Evolutionary conservation across 2,888 invertebrate species (phyloP), one percentile per base, ranked within the genome.

Genomic region (Galerucella nymphaeae): DNA sequence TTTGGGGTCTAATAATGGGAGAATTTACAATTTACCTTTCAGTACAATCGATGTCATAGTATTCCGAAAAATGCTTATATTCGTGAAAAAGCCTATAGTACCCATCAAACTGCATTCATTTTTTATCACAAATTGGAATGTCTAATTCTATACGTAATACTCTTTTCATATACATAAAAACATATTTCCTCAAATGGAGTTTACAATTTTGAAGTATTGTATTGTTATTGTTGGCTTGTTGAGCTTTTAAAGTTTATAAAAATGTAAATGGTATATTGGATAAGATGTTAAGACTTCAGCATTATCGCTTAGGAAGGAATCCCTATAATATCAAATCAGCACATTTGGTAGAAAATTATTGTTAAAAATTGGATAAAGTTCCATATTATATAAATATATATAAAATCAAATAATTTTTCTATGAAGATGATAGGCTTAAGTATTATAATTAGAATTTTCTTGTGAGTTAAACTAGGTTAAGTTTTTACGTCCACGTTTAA

Each of bases 401-500:
- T 30, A 30, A 45, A 63, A 48, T 23, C 62, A 63, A 63, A 63
- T 45, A 42, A 48, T 63, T 63, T 59, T 59, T 63, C 11, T 63
- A 63, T 48, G 20, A 45, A 45, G 59, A 16, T 48, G 9, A 9
- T 48, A 63, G 63, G 45, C 63, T 45, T 23, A 63, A 18, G 48
- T 18, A 13, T 20, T 10, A 23, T 23, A 58, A 30, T 45, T 64
- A 64, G 62, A 62, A 42, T 42, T 41, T 42, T 23, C 38, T 59
- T 59, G 59, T 8, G 20, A 62, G 42, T 16, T 18, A 23, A 64
- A 48, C 16, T 42, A 18, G 30, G 10, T 63, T 63, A 42, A 65
- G 42, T 63, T 63, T 45, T 65, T 42, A 66, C 66, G 66, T 66
- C 66, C 66, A 41, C 41, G 18, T 55, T 53, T 45, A 45, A 5